These are phyloP conservation scores for Oreochromis niloticus DNA, from an alignment of 2,113 vertebrate species.

Conservation along the genomic window DNA sequence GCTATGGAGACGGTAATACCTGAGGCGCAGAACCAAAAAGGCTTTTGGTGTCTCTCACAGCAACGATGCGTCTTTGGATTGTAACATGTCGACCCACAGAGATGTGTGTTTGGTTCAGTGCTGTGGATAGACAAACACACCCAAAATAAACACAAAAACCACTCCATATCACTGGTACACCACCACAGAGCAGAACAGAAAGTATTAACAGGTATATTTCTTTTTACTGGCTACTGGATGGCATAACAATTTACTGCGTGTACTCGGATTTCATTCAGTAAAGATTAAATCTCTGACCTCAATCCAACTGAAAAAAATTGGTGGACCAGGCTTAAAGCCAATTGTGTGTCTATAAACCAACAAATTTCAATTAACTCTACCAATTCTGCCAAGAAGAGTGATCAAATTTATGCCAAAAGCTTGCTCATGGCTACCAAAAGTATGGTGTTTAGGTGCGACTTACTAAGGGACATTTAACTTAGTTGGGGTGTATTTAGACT, in stretches of 20 bases:
- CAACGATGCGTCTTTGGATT: neutral
- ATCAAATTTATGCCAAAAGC: neutral
- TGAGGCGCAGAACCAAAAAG: neutral
- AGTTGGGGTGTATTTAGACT: neutral
- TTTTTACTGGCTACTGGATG: neutral
- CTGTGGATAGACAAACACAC: neutral
- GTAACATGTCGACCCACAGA: neutral
- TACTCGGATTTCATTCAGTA: neutral
- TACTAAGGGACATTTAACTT: neutral
- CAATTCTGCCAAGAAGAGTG: neutral
- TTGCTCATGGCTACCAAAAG: neutral
- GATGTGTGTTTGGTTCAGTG: neutral
- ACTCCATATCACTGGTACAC: neutral
- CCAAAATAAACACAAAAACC: neutral
- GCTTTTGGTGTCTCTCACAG: neutral
- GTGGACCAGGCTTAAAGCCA: neutral
- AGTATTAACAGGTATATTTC: neutral
- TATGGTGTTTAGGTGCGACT: neutral
- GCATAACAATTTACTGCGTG: rapidly evolving
- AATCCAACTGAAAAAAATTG: neutral
- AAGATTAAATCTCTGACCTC: neutral
- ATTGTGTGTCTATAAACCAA: neutral
- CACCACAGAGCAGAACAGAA: neutral
- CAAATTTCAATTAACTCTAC: neutral
- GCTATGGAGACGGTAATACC: neutral